Percentiles rank a stretch among this genome's conserved stretches.
These are phyloP conservation scores for Ceratosolen fusciceps DNA, from an alignment of 1,140 invertebrate species.

Conservation along the genomic window DNA sequence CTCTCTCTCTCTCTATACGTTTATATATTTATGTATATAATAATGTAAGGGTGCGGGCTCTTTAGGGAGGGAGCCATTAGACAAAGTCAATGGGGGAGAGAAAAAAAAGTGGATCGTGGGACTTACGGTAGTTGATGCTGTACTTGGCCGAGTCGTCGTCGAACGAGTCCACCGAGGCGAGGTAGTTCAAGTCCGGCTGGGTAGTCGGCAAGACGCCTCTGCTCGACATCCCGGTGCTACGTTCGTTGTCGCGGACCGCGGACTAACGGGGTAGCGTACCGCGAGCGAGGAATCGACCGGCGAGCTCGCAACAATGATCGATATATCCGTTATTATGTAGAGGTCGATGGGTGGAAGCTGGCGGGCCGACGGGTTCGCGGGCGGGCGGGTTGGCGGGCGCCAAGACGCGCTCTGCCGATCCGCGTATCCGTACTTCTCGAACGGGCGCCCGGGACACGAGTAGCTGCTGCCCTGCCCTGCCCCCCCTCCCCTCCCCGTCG, in stretches of 20 bases:
- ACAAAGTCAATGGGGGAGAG: not conserved
- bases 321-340: not conserved
- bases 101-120: not conserved
- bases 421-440: not conserved
- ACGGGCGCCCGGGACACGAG: too few species aligned
- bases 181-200: slow-evolving; percentile 53
- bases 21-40: too few species aligned
- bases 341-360: not conserved
- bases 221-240: slow-evolving; percentile 61
- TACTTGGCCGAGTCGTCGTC: slow-evolving; percentile 61
- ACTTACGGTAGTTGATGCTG: slow-evolving; percentile 38
- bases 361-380: too few species aligned
- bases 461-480: too few species aligned
- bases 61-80: not conserved
- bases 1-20: too few species aligned
- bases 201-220: slow-evolving; percentile 62
- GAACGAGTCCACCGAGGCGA: slow-evolving; percentile 58
- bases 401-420: not conserved
- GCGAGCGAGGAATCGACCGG: not conserved
- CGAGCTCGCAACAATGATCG: not conserved
- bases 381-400: not conserved
- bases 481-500: too few species aligned
- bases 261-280: not conserved
- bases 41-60: too few species aligned
- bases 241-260: too few species aligned